Base-by-base conservation (phyloP, 1,140 invertebrate genomes). In the Anagrus nilaparvatae region DNA sequence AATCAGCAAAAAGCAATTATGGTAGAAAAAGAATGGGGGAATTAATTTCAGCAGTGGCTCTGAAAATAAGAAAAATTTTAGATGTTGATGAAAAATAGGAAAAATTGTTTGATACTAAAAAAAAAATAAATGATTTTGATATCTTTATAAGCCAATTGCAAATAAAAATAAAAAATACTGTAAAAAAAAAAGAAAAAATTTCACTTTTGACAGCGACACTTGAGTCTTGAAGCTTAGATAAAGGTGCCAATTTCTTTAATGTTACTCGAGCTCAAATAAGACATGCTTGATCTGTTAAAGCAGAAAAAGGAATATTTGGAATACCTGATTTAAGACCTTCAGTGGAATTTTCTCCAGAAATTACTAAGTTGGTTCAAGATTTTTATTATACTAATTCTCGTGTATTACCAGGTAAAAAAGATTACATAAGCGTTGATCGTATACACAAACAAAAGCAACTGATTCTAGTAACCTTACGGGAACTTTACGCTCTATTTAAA, bases 361-460 rank as follows among this genome's bases (percentile, higher is more conserved):
- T 16, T 16, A 16, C 17, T 30, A n/a, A 30, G 13, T 7, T 30
- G 13, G 29, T 14, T 7, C 13, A 30, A 30, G 29, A 30, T 14
- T 30, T 30, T 30, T 30, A 29, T 30, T 12, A 29, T 12, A n/a
- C 28, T n/a, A 29, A 29, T 29, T 29, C 28, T 29, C 28, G 28
- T n/a, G 12, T 10, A 10, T 29, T 29, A 29, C 28, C 28, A 12
- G 28, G 28, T n/a, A 29, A 29, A 29, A 29, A 29, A 5, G 28
- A 29, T 12, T 29, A n/a, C 14, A 14, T 29, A 4, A 29, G 28
- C 10, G 28, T 29, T 29, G 14, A 29, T 29, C 28, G 14, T 29
- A 14, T n/a, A 29, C 28, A 29, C 14, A n/a, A n/a, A 12, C 28
- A 29, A 12, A 29, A 29, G 14, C 28, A 29, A n/a, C 14, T 29